Evolutionary conservation across 2,797 vertebrate species (phyloP).

Genomic region (Pteronotus mesoamericanus): DNA sequence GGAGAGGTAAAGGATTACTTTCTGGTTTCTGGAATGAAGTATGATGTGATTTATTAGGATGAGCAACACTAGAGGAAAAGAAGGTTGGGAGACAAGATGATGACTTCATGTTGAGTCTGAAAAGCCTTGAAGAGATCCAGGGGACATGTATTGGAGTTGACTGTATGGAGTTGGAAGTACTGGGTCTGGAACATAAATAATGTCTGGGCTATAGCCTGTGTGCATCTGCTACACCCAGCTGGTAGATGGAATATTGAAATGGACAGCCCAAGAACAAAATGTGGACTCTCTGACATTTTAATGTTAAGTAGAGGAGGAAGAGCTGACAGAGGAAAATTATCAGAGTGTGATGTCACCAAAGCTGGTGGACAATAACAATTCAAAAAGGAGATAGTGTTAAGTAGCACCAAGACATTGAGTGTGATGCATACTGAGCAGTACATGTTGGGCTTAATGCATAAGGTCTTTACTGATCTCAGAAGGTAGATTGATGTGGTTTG

Average conservation of each 20-base stretch:
- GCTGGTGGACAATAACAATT: neutral
- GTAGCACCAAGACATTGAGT: too few relatives aligned
- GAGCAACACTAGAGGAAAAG: neutral
- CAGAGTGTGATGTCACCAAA: neutral
- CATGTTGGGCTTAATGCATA: neutral
- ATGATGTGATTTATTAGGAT: neutral
- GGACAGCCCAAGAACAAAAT: neutral
- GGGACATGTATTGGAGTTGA: neutral
- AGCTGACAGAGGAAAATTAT: neutral
- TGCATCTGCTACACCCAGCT: neutral
- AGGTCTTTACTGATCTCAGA: neutral
- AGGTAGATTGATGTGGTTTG: neutral
- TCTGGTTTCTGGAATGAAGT: neutral
- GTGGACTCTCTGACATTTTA: neutral
- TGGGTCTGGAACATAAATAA: neutral
- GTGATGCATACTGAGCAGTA: neutral
- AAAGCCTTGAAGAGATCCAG: neutral
- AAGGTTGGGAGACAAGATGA: neutral
- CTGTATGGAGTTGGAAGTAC: neutral
- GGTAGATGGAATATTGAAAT: neutral
- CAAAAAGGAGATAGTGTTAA: neutral
- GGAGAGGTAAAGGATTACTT: neutral
- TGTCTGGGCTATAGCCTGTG: neutral
- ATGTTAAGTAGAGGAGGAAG: neutral
- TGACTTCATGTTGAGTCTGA: neutral